A percentile compares a stretch with the other conserved stretches of the same genome.
Evolutionary conservation across 2,113 vertebrate species (phyloP).

Genomic region (Amia ocellicauda): DNA sequence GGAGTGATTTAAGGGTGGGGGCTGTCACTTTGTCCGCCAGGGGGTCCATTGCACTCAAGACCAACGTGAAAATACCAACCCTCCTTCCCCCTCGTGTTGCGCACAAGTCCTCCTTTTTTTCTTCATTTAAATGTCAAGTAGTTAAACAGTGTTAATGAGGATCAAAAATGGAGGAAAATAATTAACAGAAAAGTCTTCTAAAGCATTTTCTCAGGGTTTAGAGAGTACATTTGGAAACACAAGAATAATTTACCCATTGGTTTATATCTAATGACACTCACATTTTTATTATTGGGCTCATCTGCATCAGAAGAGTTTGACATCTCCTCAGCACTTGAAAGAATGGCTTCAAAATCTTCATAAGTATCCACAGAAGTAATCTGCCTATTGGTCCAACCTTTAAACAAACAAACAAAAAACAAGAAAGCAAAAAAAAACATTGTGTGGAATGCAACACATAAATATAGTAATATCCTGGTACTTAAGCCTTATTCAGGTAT

Average conservation of each 20-base stretch:
- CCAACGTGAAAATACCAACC: no score
- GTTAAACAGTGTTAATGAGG: slow-evolving; percentile 41
- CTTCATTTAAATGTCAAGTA: slow-evolving; percentile 63
- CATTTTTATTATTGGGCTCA: slow-evolving; percentile 73
- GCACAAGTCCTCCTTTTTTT: no score
- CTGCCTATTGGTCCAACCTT: slow-evolving; percentile 76
- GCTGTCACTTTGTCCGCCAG: slow-evolving; percentile 16
- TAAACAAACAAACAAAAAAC: slow-evolving; percentile 9
- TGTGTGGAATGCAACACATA: slow-evolving; percentile 3
- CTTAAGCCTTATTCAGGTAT: no score
- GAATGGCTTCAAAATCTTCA: slow-evolving; percentile 84
- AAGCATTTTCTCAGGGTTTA: slow-evolving; percentile 18
- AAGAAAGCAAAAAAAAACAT: background rate
- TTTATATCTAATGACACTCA: slow-evolving; percentile 40
- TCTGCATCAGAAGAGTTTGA: slow-evolving; percentile 83
- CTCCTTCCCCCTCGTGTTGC: no score
- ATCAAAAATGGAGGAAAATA: slow-evolving; percentile 40
- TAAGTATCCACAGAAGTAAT: slow-evolving; percentile 72
- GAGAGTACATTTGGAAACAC: background rate
- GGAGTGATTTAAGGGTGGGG: slow-evolving; percentile 12
- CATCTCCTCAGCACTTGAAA: slow-evolving; percentile 81
- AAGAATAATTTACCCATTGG: slow-evolving; percentile 6
- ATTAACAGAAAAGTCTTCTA: slow-evolving; percentile 36
- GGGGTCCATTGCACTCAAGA: background rate
- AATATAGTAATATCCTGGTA: no score